These are phyloP conservation scores for Geotrupes spiniger DNA, from an alignment of 2,888 invertebrate genomes.

Conservation along the genomic window DNA sequence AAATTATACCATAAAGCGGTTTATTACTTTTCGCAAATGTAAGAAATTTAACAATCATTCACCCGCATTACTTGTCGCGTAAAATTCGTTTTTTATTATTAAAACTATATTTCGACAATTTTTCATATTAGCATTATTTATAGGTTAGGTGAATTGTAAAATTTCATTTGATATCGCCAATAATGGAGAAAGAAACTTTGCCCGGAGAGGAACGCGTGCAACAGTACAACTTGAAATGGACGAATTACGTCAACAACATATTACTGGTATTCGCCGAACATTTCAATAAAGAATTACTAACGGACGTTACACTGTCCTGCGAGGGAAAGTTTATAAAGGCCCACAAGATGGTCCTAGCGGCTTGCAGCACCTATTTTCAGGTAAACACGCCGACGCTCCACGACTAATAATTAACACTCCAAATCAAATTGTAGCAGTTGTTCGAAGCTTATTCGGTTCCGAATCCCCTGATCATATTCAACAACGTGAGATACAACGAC, in stretches of 20 bases:
- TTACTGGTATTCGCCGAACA: slow-evolving; percentile 51
- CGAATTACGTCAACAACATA: slow-evolving; percentile 52
- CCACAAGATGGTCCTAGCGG: slow-evolving; percentile 53
- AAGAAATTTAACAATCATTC: no score
- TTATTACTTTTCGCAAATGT: no score
- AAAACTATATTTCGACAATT: no score
- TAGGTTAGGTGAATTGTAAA: no score
- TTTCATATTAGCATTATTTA: no score
- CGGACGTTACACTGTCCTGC: slow-evolving; percentile 53
- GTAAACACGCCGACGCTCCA: slow-evolving; percentile 31
- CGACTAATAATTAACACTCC: slow-evolving; percentile 4
- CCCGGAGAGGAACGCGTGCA: slow-evolving; percentile 25
- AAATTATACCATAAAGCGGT: no score
- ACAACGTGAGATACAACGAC: slow-evolving; percentile 48
- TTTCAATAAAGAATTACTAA: slow-evolving; percentile 47
- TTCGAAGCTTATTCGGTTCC: slow-evolving; percentile 47
- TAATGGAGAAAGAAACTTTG: no score
- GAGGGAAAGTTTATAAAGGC: slow-evolving; percentile 52
- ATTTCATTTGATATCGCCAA: no score
- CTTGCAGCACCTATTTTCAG: slow-evolving; percentile 53
- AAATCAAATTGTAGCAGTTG: slow-evolving; percentile 43
- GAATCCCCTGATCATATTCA: slow-evolving; percentile 51
- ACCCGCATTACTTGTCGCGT: no score
- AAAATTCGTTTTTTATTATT: no score
- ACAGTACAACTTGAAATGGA: slow-evolving; percentile 53